Evolutionary conservation across 1,140 invertebrate genomes (phyloP), one percentile per base, ranked within the genome.

Genomic region (Cotesia chilonis): DNA sequence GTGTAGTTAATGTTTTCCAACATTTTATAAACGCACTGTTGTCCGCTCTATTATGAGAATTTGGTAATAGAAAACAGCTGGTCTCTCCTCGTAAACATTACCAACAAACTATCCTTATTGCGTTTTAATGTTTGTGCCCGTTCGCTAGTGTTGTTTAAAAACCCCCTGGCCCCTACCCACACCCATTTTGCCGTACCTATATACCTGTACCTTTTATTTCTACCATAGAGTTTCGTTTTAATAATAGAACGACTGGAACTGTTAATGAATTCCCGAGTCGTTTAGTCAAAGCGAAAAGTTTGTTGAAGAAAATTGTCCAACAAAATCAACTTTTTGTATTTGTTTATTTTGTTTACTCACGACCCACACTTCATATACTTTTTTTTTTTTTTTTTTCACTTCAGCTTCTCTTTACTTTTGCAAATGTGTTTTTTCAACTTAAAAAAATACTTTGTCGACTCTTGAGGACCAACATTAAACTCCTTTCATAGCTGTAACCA

Each of bases 21-120:
- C 51, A 54, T 67, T 47, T 52, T 55, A 36, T 36, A 38, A 54
- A 55, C 14, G 60, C 51, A 68, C 6, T 51, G 54, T 47, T 54
- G 41, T 68, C 20, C 41, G n/a, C 38, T 64, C 35, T 20, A 36
- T 36, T 55, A 68, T 60, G 66, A 55, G 63, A 63, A 74, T 74
- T 74, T 65, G 55, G 68, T 63, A 70, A 74, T 74, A 63, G 68
- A n/a, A 61, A 64, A 69, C 72, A 74, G 66, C 72, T 74, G 72
- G 64, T 70, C 17, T 17, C 57, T 60, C 63, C 28, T 64, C 70
- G 47, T 65, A 59, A 70, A 70, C 68, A 73, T 63, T 60, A 41
- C 36, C 47, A 54, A 66, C 65, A 47, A 61, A 4, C 64, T 66
- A 36, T 47, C 36, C 28, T 17, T 10, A 54, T 55, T 28, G 14